Percentiles rank a stretch among this genome's conserved stretches.
Evolutionary conservation across 2,888 invertebrate genomes (phyloP).

Genomic region (Drosophila mettleri): DNA sequence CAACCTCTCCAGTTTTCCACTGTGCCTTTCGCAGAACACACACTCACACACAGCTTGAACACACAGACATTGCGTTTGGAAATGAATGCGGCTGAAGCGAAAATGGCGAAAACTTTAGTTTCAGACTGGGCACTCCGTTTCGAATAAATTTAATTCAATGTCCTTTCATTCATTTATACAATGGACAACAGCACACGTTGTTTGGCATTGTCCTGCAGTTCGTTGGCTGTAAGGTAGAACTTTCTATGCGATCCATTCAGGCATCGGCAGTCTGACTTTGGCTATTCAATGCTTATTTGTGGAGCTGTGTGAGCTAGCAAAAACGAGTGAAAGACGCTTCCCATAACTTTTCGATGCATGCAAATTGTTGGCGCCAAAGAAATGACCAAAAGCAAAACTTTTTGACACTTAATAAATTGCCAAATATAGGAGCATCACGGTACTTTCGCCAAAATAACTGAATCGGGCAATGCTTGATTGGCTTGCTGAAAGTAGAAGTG

Average conservation of each 20-base stretch:
- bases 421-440: neutral
- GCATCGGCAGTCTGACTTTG: slow-evolving; percentile 51
- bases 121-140: slow-evolving; percentile 64
- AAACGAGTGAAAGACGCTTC: slow-evolving; percentile 36
- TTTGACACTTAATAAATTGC: slow-evolving; percentile 79
- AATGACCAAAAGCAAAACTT: slow-evolving; percentile 78
- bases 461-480: slow-evolving; percentile 42
- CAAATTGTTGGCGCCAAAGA: slow-evolving; percentile 66
- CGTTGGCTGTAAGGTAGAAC: slow-evolving; percentile 60
- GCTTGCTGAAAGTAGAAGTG: slow-evolving; percentile 48
- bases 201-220: slow-evolving; percentile 61
- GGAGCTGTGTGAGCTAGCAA: slow-evolving; percentile 31
- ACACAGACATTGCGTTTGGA: neutral
- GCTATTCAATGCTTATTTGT: slow-evolving; percentile 58
- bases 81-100: slow-evolving; percentile 3
- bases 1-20: slow-evolving; percentile 40
- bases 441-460: slow-evolving; percentile 12
- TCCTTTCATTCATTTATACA: slow-evolving; percentile 77
- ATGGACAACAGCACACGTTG: slow-evolving; percentile 61
- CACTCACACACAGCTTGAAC: slow-evolving; percentile 1
- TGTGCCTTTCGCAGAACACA: slow-evolving; percentile 45
- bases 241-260: slow-evolving; percentile 70
- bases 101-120: slow-evolving; percentile 63
- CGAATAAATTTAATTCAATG: slow-evolving; percentile 81
- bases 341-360: slow-evolving; percentile 56